Percentiles rank a stretch among this genome's conserved stretches.
These are phyloP conservation scores for Melanotaenia nigrans DNA, from an alignment of 2,797 vertebrate species.

Conservation along the genomic window DNA sequence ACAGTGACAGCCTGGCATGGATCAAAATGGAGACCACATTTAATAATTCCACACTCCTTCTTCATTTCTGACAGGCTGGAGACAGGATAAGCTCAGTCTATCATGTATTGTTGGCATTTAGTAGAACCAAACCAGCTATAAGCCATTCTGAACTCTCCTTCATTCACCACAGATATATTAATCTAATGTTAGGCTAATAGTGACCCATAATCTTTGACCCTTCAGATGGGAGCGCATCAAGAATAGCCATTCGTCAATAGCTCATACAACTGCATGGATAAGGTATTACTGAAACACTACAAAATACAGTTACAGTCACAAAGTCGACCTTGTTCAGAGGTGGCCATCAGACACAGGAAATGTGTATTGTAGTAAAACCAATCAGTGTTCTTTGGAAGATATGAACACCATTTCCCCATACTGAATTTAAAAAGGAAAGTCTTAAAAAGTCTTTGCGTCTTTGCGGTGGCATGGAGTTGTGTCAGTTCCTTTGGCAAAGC, in stretches of 20 bases:
- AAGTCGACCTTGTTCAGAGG: neutral
- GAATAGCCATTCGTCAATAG: neutral
- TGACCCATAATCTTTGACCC: neutral
- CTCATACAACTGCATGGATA: neutral
- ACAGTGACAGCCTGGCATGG: neutral
- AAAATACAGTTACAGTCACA: neutral
- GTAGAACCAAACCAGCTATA: slow-evolving; percentile 1
- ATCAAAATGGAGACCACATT: neutral
- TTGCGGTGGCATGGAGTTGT: neutral
- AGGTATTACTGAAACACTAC: neutral
- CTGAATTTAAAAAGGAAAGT: neutral
- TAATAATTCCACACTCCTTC: neutral
- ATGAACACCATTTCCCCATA: neutral
- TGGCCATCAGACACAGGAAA: neutral
- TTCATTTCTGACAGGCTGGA: neutral
- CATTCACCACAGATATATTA: neutral
- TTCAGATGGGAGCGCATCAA: neutral
- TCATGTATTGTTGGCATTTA: neutral
- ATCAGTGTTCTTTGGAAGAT: neutral
- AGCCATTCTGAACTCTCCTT: neutral
- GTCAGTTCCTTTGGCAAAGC: neutral
- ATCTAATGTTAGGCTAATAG: neutral
- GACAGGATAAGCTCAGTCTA: neutral
- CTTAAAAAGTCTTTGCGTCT: neutral
- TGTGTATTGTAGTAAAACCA: neutral